Conservation (phyloP, 92 coral and sea anemone genomes). For the Phenganax subtilis region DNA sequence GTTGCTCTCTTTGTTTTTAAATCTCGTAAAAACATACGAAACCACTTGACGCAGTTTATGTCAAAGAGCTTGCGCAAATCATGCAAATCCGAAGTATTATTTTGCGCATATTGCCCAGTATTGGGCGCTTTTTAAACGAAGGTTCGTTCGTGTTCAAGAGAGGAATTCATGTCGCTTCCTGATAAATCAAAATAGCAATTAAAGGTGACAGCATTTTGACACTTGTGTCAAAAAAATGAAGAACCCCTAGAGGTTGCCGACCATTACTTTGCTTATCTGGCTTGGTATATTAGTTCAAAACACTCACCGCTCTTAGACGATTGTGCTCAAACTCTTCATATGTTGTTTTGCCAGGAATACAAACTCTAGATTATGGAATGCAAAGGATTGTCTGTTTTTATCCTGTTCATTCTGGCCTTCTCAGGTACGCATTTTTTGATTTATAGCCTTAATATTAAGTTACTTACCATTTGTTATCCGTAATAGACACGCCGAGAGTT, state of each 20-base stretch:
- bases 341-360: background rate
- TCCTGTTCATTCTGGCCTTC: background rate
- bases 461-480: constrained; percentile 37
- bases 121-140: background rate
- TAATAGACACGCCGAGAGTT: constrained; percentile 23
- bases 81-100: background rate
- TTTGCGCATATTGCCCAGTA: background rate
- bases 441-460: constrained; percentile 18
- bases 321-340: background rate
- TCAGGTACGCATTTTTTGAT: constrained; percentile 13
- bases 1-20: background rate
- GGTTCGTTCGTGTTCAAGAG: background rate
- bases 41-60: background rate
- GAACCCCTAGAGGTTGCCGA: constrained; percentile 35
- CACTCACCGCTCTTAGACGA: constrained; percentile 15
- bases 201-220: constrained; percentile 35
- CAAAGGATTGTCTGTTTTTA: background rate
- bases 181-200: constrained; percentile 40
- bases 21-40: background rate
- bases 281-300: constrained; percentile 40
- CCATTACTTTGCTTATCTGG: constrained; percentile 38
- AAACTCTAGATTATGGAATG: background rate
- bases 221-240: constrained; percentile 23
- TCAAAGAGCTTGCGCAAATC: background rate
- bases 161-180: constrained; percentile 47